These are phyloP conservation scores for Sebastes kiyomatsui DNA, from an alignment of 2,797 vertebrate species.

Conservation along the genomic window DNA sequence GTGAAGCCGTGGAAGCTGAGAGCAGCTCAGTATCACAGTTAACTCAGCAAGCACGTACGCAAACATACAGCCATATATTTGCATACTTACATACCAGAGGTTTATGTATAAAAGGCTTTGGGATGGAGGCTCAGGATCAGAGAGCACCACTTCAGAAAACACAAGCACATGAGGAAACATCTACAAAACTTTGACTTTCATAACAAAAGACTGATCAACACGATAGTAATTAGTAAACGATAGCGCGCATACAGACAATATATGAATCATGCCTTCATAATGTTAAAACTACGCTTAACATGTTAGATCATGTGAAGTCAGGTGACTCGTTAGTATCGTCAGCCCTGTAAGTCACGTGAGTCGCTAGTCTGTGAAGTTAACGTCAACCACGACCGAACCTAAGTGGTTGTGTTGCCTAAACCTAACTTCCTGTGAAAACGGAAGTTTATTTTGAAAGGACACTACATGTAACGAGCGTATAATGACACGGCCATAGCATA, in stretches of 20 bases:
- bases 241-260: neutral
- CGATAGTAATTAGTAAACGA: neutral
- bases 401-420: no score
- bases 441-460: no score
- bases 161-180: neutral
- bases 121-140: neutral
- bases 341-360: no score
- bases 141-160: neutral
- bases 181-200: neutral
- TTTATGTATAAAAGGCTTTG: neutral
- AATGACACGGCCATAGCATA: no score
- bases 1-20: neutral
- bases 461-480: no score
- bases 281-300: neutral
- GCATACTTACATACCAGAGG: slow-evolving; percentile 2
- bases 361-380: accelerated
- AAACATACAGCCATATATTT: neutral
- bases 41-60: neutral
- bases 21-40: slow-evolving; percentile 15
- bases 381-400: no score
- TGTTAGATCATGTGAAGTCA: neutral
- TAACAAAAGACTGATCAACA: neutral
- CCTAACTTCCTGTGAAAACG: no score
- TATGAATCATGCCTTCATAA: neutral
- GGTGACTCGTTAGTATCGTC: no score